Conservation (phyloP, 1,140 invertebrate genomes). For the Eubasilissa regina region DNA sequence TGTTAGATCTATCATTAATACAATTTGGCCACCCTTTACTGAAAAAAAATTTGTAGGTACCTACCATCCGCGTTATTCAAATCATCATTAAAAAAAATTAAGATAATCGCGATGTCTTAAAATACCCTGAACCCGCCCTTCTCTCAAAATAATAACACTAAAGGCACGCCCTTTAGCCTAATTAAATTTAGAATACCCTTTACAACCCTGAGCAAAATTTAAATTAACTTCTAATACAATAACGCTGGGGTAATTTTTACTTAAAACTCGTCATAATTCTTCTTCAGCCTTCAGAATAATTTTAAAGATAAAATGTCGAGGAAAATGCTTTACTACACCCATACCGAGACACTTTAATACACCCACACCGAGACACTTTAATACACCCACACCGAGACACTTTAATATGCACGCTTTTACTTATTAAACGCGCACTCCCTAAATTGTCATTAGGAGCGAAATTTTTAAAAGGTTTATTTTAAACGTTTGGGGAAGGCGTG, state of each 20-base stretch:
- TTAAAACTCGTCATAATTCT: not conserved
- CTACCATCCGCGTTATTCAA: too few species aligned
- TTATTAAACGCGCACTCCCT: not conserved
- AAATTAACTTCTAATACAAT: slow-evolving; percentile 45
- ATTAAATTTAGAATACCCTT: slow-evolving; percentile 31
- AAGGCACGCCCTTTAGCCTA: too few species aligned
- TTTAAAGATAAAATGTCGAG: not conserved
- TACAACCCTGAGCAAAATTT: slow-evolving; percentile 59
- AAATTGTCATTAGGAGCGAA: slow-evolving; percentile 10
- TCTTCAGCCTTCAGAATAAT: slow-evolving; percentile 4
- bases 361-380: not conserved
- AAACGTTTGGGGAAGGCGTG: not conserved
- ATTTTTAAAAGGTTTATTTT: slow-evolving; percentile 24
- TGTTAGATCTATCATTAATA: too few species aligned
- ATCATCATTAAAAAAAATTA: too few species aligned
- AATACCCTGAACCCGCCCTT: too few species aligned
- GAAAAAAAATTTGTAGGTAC: too few species aligned
- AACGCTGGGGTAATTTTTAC: too few species aligned
- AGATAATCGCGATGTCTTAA: too few species aligned
- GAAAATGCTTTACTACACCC: slow-evolving; percentile 8
- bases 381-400: not conserved
- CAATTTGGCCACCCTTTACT: too few species aligned
- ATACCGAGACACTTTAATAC: not conserved
- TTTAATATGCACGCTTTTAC: slow-evolving; percentile 8
- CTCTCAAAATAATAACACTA: too few species aligned